These are phyloP conservation scores for Psilopsiagon aymara DNA, from an alignment of 2,113 vertebrate species.

Conservation along the genomic window DNA sequence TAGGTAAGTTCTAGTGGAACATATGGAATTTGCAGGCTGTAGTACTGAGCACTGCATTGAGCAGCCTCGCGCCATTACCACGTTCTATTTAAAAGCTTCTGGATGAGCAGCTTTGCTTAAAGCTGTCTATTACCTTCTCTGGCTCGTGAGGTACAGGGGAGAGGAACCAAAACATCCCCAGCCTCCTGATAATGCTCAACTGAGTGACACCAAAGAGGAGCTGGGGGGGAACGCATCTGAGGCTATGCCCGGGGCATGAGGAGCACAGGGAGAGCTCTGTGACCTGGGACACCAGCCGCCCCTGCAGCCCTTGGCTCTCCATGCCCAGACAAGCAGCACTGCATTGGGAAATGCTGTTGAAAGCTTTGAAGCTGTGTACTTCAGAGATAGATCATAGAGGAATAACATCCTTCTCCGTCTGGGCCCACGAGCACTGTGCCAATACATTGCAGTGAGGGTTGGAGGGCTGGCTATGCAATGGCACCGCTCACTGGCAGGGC, in stretches of 20 bases:
- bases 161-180: background rate
- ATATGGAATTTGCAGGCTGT: background rate
- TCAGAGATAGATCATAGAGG: background rate
- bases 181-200: background rate
- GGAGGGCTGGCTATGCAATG: accelerated
- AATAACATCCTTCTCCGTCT: background rate
- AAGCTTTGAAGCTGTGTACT: background rate
- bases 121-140: background rate
- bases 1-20: background rate
- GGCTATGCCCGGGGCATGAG: background rate
- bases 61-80: background rate
- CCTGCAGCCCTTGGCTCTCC: background rate
- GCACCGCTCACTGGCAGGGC: accelerated
- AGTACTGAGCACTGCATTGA: background rate
- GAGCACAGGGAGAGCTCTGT: background rate
- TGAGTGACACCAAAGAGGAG: background rate
- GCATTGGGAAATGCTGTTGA: no score
- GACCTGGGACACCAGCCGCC: background rate
- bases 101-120: background rate
- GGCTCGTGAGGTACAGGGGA: no score
- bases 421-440: background rate
- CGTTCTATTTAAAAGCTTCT: background rate
- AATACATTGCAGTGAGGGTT: background rate
- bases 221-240: background rate
- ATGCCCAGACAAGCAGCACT: background rate